Conservation (phyloP, 2,797 vertebrate genomes). For the Cichlasoma orientale region DNA sequence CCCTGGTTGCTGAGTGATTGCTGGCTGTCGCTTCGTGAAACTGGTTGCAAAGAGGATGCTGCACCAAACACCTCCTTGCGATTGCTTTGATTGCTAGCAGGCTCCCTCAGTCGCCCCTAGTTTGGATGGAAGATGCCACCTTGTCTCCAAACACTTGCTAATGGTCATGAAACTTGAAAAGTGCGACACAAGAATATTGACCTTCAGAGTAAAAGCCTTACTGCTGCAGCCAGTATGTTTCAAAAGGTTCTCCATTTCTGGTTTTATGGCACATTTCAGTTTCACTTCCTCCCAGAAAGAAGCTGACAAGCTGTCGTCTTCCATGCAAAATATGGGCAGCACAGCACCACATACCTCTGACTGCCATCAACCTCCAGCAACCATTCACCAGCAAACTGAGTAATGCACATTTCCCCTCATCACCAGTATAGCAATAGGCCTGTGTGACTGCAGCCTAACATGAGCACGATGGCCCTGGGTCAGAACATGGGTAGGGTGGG, state of each 20-base stretch:
- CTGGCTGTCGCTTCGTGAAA: neutral
- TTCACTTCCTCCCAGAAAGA: neutral
- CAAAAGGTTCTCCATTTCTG: neutral
- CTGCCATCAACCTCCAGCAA: neutral
- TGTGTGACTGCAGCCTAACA: neutral
- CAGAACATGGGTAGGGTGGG: too few species aligned
- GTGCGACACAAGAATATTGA: too few species aligned
- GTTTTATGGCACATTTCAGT: neutral
- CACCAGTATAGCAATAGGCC: fast-evolving
- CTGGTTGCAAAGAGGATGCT: neutral
- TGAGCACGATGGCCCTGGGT: neutral
- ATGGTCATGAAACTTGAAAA: too few species aligned
- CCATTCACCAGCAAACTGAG: neutral
- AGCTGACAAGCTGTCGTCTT: neutral
- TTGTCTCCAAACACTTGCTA: neutral
- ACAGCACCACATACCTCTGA: too few species aligned
- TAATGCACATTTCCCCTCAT: neutral
- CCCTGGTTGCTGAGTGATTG: neutral
- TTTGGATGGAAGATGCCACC: neutral
- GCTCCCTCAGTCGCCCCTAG: neutral
- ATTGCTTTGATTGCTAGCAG: neutral
- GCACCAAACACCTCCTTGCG: fast-evolving
- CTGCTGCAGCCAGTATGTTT: too few species aligned
- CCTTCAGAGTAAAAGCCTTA: too few species aligned
- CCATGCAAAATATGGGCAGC: fast-evolving